These are phyloP conservation scores for Apamea crenata DNA, from an alignment of 2,888 invertebrate genomes.

Conservation along the genomic window DNA sequence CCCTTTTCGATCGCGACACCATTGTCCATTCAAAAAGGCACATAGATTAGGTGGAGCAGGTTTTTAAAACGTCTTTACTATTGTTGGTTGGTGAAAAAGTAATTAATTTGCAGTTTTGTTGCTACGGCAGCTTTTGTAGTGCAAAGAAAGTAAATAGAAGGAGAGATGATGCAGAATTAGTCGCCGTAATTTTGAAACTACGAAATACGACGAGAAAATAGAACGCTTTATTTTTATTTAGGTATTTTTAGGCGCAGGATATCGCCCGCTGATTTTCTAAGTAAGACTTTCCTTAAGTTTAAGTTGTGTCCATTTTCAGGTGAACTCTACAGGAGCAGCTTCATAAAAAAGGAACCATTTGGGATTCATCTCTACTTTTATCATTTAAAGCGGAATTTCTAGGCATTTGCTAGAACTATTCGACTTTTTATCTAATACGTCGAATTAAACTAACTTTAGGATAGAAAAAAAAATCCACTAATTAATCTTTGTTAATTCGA, in stretches of 20 bases:
- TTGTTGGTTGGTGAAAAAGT: conserved; percentile 58
- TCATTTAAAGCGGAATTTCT: not conserved
- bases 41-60: conserved; percentile 66
- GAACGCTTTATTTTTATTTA: not conserved
- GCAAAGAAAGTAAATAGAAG: conserved; percentile 1
- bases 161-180: not conserved
- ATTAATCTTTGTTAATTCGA: conserved; percentile 29
- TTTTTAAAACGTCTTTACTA: conserved; percentile 63
- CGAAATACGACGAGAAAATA: not conserved
- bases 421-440: not conserved
- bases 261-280: not conserved
- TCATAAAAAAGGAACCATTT: conserved; percentile 42
- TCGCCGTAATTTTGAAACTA: not conserved
- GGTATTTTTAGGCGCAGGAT: not conserved
- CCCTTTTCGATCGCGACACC: conserved; percentile 54
- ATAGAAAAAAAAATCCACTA: not conserved
- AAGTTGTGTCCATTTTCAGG: conserved; percentile 37
- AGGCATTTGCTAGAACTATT: not conserved
- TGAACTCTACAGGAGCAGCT: not conserved
- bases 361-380: not conserved
- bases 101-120: conserved; percentile 64
- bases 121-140: not conserved
- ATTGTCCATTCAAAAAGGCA: conserved; percentile 60
- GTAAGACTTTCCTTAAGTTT: not conserved
- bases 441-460: not conserved